phyloP scores from a whole-genome alignment of 2,797 vertebrate species.

The Melanotaenia trifasciata region DNA sequence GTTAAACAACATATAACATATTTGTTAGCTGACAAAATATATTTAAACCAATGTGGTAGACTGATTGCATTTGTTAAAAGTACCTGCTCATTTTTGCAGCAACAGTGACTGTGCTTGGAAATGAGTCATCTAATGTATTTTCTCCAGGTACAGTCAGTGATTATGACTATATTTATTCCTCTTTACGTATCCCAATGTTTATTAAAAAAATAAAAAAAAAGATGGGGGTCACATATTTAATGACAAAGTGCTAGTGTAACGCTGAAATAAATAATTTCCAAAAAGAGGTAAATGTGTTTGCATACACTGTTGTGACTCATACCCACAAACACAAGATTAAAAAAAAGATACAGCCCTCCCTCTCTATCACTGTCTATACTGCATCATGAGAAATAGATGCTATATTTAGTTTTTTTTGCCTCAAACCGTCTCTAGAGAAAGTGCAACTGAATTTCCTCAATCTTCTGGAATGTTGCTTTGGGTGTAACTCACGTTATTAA shows the following conservation, averaged over 20 bases:
- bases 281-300: not conserved
- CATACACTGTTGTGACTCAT: slow-evolving; percentile 11
- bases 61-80: not conserved
- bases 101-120: slow-evolving; percentile 21
- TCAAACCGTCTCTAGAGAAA: slow-evolving; percentile 43
- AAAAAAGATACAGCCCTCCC: slow-evolving; percentile 2
- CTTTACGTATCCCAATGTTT: not conserved
- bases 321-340: slow-evolving; percentile 3
- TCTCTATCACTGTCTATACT: slow-evolving; percentile 19
- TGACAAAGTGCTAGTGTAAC: not conserved
- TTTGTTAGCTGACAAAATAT: slow-evolving; percentile 2
- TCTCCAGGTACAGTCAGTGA: slow-evolving; percentile 22
- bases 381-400: slow-evolving; percentile 32
- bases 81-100: slow-evolving; percentile 25
- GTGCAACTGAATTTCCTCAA: slow-evolving; percentile 19
- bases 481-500: slow-evolving; percentile 23
- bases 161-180: slow-evolving; percentile 12
- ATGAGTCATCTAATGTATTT: slow-evolving; percentile 34
- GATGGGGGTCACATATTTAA: slow-evolving; percentile 5
- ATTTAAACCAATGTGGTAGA: not conserved
- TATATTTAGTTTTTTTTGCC: slow-evolving; percentile 42
- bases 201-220: not conserved
- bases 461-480: slow-evolving; percentile 5
- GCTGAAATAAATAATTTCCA: too few species aligned
- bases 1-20: slow-evolving; percentile 14